phyloP scores from a whole-genome alignment of 2,113 vertebrate genomes.

The Marmota flaviventris region DNA sequence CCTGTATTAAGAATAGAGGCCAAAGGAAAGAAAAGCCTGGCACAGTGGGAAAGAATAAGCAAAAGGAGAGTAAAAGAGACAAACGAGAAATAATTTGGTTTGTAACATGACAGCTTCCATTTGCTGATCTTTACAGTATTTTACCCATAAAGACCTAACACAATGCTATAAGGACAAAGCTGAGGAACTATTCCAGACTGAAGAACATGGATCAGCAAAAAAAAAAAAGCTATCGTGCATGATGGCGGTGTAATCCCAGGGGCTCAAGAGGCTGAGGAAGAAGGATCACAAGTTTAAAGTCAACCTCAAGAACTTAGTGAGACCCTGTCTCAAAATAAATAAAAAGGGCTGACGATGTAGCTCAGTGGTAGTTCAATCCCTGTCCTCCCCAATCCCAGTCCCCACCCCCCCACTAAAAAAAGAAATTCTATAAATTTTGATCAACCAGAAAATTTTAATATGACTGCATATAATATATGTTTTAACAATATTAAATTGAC shows the following conservation, averaged over 20 bases:
- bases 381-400: no score
- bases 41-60: neutral
- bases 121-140: neutral
- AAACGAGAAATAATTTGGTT: neutral
- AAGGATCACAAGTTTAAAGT: no score
- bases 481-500: slow-evolving; percentile 33
- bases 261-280: no score
- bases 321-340: no score
- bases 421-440: no score
- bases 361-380: no score
- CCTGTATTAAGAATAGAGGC: neutral
- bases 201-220: neutral
- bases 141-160: neutral
- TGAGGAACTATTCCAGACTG: neutral
- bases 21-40: neutral
- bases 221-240: no score
- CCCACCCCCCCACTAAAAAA: no score
- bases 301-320: no score
- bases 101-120: neutral
- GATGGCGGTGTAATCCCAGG: no score
- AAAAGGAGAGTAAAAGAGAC: neutral
- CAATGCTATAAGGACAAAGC: neutral
- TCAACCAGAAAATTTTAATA: no score
- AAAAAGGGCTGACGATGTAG: no score
- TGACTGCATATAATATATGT: neutral